Base-by-base conservation (phyloP, 2,888 invertebrate genomes). In the Cosmia pyralina region DNA sequence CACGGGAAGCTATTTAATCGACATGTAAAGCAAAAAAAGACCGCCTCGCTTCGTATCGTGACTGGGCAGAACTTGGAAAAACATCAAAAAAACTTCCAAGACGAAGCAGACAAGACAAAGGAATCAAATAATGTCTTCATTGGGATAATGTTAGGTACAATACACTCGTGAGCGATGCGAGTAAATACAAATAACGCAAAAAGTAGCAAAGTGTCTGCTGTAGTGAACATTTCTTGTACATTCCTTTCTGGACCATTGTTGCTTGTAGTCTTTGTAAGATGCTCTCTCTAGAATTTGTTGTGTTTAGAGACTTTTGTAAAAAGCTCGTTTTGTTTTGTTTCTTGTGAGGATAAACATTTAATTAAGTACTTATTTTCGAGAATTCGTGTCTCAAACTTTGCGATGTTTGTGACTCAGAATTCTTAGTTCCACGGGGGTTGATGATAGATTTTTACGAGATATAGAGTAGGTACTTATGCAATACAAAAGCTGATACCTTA, bases 91-190 rank as follows among this genome's bases (percentile, higher is more conserved):
- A 67, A 73, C 59, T 38, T 22, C 34, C 1, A 71, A 69, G 11
- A 62, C 57, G 10, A 53, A 69, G 4, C 46, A 59, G 46, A 75
- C 17, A 65, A 65, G 38, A 79, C 69, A 74, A 81, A 69, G 50
- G 63, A 74, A 83, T 68, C 60, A 69, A 79, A 68, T 75, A 75
- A 68, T 70, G 83, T 75, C 80, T 79, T 71, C 70, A 79, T 75
- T 70, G 55, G 60, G 70, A 73, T 77, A 76, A 71, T 70, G 68
- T 76, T 70, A 55, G 76, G 72, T 81, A 75, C 60, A 76, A 34
- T 62, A 76, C 58, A 76, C 63, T 68, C 46, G 69, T 78, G 70
- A 83, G 70, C 80, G 50, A 81, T 83, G 48, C 58, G 34, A 79
- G 81, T 74, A 79, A 74, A 69, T 69, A 83, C 53, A 79, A 81